phyloP scores from a whole-genome alignment of 2,797 vertebrate species.

The Pyrocephalus nanus region DNA sequence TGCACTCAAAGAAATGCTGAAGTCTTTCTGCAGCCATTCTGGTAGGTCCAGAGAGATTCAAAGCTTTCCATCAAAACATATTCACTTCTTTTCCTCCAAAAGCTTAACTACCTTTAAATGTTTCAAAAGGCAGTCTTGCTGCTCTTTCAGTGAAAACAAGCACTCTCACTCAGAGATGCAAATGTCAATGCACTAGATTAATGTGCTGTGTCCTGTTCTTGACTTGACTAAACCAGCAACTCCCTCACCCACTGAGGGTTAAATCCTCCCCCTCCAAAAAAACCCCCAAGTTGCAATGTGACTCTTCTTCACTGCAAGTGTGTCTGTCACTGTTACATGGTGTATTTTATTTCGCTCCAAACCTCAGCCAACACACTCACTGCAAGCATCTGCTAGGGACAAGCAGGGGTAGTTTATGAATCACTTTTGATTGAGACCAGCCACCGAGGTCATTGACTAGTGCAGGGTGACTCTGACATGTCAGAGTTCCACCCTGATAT shows the following conservation, averaged over 20 bases:
- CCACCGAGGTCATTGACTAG: neutral
- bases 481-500: neutral
- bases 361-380: neutral
- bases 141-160: constrained; percentile 25
- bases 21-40: neutral
- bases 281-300: neutral
- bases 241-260: neutral
- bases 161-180: constrained; percentile 18
- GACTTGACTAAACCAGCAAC: constrained; percentile 42
- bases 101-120: constrained; percentile 41
- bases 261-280: neutral
- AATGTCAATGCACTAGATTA: constrained; percentile 42
- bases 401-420: neutral
- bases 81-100: constrained; percentile 20
- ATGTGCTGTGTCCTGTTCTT: constrained; percentile 3
- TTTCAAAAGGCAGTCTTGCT: constrained; percentile 38
- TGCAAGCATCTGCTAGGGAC: neutral
- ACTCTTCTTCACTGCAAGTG: neutral
- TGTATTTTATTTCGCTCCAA: neutral
- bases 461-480: neutral
- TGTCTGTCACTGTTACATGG: neutral
- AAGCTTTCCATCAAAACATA: constrained; percentile 15
- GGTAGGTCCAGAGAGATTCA: neutral
- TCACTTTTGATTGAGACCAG: neutral
- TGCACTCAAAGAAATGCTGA: neutral